Percentiles rank a stretch among this genome's conserved stretches.
Conservation (phyloP, 2,888 invertebrate genomes). For the Xiphydria camelus region DNA sequence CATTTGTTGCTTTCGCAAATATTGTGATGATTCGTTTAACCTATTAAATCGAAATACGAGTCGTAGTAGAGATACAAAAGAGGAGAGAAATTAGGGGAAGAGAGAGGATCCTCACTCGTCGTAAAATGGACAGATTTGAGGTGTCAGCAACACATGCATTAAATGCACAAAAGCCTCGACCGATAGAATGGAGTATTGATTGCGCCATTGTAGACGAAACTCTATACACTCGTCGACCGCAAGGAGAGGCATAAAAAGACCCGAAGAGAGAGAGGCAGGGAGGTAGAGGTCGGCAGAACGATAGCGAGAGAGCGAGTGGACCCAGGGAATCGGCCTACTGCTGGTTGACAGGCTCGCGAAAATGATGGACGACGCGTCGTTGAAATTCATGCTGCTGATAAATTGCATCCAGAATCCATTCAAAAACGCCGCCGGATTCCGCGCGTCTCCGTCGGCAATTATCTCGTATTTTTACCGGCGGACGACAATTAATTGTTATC, state of each 20-base stretch:
- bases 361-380: constrained; percentile 11
- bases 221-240: constrained; percentile 19
- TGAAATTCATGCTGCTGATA: constrained; percentile 6
- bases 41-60: no score
- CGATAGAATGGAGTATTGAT: constrained; percentile 27
- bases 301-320: background rate
- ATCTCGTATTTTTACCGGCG: constrained; percentile 12
- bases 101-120: background rate
- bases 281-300: background rate
- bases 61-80: background rate
- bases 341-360: constrained; percentile 5
- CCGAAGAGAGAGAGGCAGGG: constrained; percentile 11
- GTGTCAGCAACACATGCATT: background rate
- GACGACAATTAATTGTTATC: constrained; percentile 1
- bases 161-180: constrained; percentile 9
- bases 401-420: constrained; percentile 12
- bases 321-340: background rate
- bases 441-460: constrained; percentile 9
- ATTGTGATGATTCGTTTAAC: no score
- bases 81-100: background rate
- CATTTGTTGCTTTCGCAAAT: no score
- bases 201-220: constrained; percentile 24
- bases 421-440: constrained; percentile 8
- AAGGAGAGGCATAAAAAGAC: no score
- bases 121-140: background rate